Base-by-base conservation (phyloP, 2,888 invertebrate genomes). In the Dicroscelio sp. region DNA sequence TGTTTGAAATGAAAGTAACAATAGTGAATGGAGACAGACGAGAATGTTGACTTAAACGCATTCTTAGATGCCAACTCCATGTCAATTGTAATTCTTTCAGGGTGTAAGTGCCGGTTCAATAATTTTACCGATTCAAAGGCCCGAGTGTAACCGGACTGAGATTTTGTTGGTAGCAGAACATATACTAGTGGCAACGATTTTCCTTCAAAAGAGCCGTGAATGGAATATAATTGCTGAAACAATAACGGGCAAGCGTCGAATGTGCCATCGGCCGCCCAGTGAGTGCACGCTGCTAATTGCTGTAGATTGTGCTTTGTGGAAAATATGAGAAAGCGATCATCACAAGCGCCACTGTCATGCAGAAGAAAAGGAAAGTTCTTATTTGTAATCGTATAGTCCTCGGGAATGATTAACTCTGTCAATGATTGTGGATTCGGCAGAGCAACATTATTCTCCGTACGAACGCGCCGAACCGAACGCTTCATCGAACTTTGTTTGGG, bases 1-100 rank as follows among this genome's bases (percentile, higher is more conserved):
- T 78, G 76, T 78, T 78, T 78, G 27, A 33, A 78, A 30, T 60
- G 76, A 31, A 75, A 58, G n/a, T 78, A 63, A 23, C 63, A 78
- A 27, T 78, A 78, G 23, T 78, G 63, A 25, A 78, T 63, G 31
- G 33, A 1, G 31, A 43, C 35, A 35, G 14, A 3, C 20, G n/a
- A n/a, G 35, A 78, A 78, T 55, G 30, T 25, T 14, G 5, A 25
- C 23, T 60, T 10, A 43, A 78, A 30, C 14, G 35, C 63, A 78
- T 76, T 63, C 23, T 25, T 78, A 2, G 63, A 33, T 43, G 60
- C 76, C 1, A 63, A 2, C 55, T 78, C 63, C 63, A 78, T 63
- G 27, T 78, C 63, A 17, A 78, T 78, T 6, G 33, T 78, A 17
- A 78, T 20, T 17, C 25, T n/a, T 20, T 78, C 23, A 58, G 76